phyloP scores from a whole-genome alignment of 37 sponge, comb jelly and placozoan genomes.

The Spongilla lacustris region DNA sequence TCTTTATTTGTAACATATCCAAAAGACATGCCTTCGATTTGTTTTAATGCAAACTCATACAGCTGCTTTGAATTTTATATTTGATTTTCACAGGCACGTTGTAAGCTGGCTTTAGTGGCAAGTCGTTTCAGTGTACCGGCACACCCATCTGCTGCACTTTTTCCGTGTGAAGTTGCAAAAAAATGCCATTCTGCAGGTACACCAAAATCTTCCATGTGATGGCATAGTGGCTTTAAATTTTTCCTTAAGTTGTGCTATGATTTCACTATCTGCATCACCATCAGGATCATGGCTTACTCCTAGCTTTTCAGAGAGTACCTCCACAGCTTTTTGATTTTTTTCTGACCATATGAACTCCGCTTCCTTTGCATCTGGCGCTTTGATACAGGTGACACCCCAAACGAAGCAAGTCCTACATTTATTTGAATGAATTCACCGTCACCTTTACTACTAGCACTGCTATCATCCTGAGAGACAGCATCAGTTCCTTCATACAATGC shows the following conservation, averaged over 20 bases:
- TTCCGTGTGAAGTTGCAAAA: neutral
- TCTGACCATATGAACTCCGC: neutral
- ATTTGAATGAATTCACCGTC: neutral
- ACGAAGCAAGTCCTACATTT: neutral
- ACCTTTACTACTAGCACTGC: neutral
- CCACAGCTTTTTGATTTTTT: neutral
- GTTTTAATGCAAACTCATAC: too few species aligned
- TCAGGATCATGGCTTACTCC: constrained; percentile 1
- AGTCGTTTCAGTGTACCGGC: constrained; percentile 1
- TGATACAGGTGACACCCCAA: constrained; percentile 1
- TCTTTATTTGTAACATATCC: too few species aligned
- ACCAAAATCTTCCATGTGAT: neutral
- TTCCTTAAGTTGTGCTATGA: constrained; percentile 1
- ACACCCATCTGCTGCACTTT: constrained; percentile 1
- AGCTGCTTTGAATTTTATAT: too few species aligned
- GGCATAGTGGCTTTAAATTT: constrained; percentile 1
- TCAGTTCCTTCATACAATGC: neutral
- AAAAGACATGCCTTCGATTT: too few species aligned
- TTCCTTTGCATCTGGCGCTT: constrained; percentile 1
- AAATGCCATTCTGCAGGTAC: neutral
- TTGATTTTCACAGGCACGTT: neutral
- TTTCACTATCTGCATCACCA: neutral
- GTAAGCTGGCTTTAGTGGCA: neutral
- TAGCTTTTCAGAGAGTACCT: neutral
- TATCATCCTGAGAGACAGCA: too few species aligned